phyloP scores from a whole-genome alignment of 2,797 vertebrate species.

The Botia kubotai region DNA sequence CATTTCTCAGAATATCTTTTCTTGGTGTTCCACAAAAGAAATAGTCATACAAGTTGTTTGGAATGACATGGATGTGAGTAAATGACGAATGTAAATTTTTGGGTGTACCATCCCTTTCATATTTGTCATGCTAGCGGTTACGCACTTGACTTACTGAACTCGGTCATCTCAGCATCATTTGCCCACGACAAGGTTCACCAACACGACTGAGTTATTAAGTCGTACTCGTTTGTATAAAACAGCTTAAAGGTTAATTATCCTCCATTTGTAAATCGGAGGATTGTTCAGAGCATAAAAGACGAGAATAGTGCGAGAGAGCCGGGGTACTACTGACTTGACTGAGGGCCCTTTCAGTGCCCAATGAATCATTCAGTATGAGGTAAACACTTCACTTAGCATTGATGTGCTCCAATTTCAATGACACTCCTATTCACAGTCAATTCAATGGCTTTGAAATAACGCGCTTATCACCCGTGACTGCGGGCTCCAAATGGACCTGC shows the following conservation, averaged over 20 bases:
- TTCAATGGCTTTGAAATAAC: constrained; percentile 21
- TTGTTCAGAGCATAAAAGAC: constrained; percentile 22
- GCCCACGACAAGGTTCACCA: neutral
- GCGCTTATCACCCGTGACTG: constrained; percentile 40
- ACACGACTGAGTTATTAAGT: constrained; percentile 2
- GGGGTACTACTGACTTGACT: constrained; percentile 32
- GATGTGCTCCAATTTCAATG: constrained; percentile 42
- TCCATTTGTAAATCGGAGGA: constrained; percentile 12
- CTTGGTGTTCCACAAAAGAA: too few species aligned
- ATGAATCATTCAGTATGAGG: constrained; percentile 61
- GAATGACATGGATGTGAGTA: too few species aligned
- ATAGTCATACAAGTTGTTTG: too few species aligned
- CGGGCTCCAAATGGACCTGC: constrained; percentile 17
- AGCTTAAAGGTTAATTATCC: constrained; percentile 30
- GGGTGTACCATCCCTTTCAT: neutral
- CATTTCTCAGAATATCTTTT: too few species aligned
- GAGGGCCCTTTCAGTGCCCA: constrained; percentile 30
- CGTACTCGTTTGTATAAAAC: constrained; percentile 13
- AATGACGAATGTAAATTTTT: too few species aligned
- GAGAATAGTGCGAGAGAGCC: constrained; percentile 17
- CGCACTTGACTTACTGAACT: neutral
- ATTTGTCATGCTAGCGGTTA: neutral
- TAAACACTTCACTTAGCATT: constrained; percentile 56
- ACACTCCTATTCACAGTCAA: constrained; percentile 40
- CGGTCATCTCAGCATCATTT: neutral